phyloP scores from a whole-genome alignment of 2,888 invertebrate species.

The Acrobasis consociella region DNA sequence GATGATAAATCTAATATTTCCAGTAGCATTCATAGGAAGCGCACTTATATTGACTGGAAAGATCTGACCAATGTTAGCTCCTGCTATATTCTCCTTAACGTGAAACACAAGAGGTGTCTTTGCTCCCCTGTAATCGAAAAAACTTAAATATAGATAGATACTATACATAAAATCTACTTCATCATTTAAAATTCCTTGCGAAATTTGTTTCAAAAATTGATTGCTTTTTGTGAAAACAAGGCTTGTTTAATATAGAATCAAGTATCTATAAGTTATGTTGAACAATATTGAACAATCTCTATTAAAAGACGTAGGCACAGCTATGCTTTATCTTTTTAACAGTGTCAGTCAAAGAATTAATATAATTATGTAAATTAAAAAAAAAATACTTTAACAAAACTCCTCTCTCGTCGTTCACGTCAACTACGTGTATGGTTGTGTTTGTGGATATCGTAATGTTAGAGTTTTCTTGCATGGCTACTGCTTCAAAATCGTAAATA shows the following conservation, averaged over 20 bases:
- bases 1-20: conserved; percentile 87
- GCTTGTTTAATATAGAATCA: too few species aligned
- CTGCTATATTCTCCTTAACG: conserved; percentile 89
- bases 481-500: conserved; percentile 91
- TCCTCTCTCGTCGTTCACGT: conserved; percentile 87
- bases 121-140: conserved; percentile 80
- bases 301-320: too few species aligned
- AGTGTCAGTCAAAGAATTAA: too few species aligned
- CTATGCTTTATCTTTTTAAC: too few species aligned
- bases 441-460: conserved; percentile 90
- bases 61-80: conserved; percentile 88
- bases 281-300: too few species aligned
- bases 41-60: conserved; percentile 81
- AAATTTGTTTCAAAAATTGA: too few species aligned
- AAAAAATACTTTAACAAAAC: conserved; percentile 83
- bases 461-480: conserved; percentile 85
- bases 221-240: too few species aligned
- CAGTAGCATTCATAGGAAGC: conserved; percentile 54
- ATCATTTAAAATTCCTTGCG: too few species aligned
- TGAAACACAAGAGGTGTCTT: conserved; percentile 88
- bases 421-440: conserved; percentile 92
- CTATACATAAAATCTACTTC: too few species aligned
- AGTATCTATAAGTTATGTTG: too few species aligned
- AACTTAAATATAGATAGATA: not conserved
- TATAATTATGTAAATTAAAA: conserved; percentile 14